phyloP scores from a whole-genome alignment of 23 tunicate genomes.

The Phallusia fumigata region DNA sequence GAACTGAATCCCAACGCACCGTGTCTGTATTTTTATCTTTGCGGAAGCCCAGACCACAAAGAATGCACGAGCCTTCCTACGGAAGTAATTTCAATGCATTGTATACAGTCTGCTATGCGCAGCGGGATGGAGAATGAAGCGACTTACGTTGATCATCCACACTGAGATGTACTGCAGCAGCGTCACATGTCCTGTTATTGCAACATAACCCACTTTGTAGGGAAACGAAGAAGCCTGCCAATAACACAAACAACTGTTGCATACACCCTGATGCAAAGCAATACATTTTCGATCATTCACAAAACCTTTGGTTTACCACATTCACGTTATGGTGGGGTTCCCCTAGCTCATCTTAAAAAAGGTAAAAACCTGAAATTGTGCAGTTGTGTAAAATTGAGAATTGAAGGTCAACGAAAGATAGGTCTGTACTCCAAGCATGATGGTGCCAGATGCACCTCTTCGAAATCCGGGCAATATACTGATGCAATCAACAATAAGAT shows the following conservation, averaged over 20 bases:
- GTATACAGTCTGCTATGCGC: too few species aligned
- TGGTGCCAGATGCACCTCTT: constrained; percentile 54
- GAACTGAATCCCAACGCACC: constrained; percentile 71
- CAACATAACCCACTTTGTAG: constrained; percentile 32
- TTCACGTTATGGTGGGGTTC: too few species aligned
- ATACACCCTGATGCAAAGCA: background rate
- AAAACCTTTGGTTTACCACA: too few species aligned
- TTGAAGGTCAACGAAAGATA: constrained; percentile 23
- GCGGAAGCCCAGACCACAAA: constrained; percentile 81
- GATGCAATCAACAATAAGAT: too few species aligned
- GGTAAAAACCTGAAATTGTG: constrained; percentile 30
- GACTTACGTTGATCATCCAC: constrained; percentile 84
- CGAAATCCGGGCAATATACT: constrained; percentile 46
- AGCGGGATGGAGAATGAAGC: background rate
- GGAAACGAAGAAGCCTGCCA: constrained; percentile 26
- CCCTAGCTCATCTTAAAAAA: too few species aligned
- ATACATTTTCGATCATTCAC: background rate
- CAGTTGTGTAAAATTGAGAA: constrained; percentile 22
- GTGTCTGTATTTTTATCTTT: constrained; percentile 47
- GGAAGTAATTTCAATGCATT: background rate
- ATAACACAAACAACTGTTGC: background rate
- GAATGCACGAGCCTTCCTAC: constrained; percentile 79
- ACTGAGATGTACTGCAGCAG: constrained; percentile 50
- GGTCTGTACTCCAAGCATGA: constrained; percentile 38
- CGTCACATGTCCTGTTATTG: constrained; percentile 29